phyloP scores from a whole-genome alignment of 2,113 vertebrate genomes.

The Crotalus viridis region DNA sequence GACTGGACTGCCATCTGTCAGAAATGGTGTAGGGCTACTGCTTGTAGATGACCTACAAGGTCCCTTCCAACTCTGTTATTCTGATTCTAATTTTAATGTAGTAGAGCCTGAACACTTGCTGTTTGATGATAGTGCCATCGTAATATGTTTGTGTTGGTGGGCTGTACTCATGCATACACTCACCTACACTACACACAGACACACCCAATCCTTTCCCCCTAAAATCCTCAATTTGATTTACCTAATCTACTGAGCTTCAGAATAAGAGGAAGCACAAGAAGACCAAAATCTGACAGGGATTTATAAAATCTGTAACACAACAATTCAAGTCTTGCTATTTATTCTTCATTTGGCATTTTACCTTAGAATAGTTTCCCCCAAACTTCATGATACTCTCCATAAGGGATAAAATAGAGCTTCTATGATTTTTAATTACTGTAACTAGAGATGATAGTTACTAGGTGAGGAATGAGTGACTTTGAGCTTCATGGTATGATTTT shows the following conservation, averaged over 20 bases:
- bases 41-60: too few species aligned
- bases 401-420: neutral
- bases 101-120: neutral
- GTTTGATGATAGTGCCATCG: neutral
- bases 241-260: neutral
- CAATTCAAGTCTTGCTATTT: neutral
- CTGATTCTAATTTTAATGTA: too few species aligned
- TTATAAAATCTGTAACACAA: neutral
- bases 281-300: neutral
- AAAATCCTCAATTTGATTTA: neutral
- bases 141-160: neutral
- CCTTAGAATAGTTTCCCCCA: neutral
- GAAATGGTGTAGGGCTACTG: too few species aligned
- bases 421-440: neutral
- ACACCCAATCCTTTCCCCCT: neutral
- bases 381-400: neutral
- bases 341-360: neutral
- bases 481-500: neutral
- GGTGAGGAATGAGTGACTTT: neutral
- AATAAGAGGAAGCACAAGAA: neutral
- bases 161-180: too few species aligned
- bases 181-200: neutral
- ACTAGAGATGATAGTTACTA: neutral
- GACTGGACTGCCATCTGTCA: too few species aligned
- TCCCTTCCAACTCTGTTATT: too few species aligned